Conservation (phyloP, 1,140 invertebrate genomes). For the Conus betulinus region DNA sequence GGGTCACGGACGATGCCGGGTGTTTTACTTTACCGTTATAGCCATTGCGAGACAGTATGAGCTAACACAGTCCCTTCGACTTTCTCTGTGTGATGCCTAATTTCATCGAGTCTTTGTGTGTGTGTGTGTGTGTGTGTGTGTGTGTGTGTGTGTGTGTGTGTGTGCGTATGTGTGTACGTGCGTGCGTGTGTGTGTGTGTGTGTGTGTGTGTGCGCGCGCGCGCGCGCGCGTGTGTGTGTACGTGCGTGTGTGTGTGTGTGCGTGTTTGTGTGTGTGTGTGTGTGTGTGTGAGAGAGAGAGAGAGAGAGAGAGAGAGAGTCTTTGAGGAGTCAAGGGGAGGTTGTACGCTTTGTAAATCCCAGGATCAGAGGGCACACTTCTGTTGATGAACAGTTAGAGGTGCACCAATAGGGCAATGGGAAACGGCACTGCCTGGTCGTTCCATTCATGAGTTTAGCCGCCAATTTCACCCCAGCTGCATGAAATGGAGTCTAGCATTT, state of each 20-base stretch:
- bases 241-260: conserved; percentile 15
- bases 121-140: conserved; percentile 23
- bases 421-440: no score
- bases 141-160: conserved; percentile 20
- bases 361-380: not conserved
- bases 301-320: not conserved
- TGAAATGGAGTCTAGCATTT: no score
- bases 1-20: no score
- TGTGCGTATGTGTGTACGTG: not conserved
- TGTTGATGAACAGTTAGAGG: not conserved
- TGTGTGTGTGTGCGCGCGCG: conserved; percentile 6
- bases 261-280: not conserved
- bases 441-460: no score
- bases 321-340: not conserved
- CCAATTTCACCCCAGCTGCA: no score
- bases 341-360: not conserved
- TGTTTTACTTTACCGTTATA: no score
- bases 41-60: no score
- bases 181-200: conserved; percentile 17
- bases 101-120: not conserved
- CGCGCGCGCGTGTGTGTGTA: not conserved
- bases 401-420: not conserved
- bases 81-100: no score
- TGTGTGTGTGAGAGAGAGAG: not conserved
- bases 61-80: no score